A percentile compares a stretch with the other conserved stretches of the same genome.
Evolutionary conservation across 2,797 vertebrate species (phyloP).

Genomic region (Falco concolor): DNA sequence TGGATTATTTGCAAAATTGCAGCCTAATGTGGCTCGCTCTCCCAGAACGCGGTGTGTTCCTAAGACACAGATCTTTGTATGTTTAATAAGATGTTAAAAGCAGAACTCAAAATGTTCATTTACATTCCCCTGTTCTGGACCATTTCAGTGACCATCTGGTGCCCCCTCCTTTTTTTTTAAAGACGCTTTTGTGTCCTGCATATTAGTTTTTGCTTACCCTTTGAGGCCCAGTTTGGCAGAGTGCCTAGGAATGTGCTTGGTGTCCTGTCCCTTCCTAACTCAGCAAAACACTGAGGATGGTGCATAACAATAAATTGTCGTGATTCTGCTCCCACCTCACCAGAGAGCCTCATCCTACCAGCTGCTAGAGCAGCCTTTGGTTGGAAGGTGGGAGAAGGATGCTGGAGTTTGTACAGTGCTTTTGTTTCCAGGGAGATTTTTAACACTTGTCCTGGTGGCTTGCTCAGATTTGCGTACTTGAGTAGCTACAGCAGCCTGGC

Average conservation of each 20-base stretch:
- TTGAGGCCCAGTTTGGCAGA: conserved; percentile 29
- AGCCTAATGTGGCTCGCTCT: neutral
- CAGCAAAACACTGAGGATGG: neutral
- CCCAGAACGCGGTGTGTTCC: neutral
- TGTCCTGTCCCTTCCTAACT: conserved; percentile 16
- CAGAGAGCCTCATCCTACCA: neutral
- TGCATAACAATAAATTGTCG: rapidly evolving
- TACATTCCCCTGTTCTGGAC: neutral
- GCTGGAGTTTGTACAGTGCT: neutral
- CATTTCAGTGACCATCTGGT: conserved; percentile 22
- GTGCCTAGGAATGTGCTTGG: conserved; percentile 20
- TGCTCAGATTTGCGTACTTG: neutral
- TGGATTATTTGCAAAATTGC: conserved; percentile 3
- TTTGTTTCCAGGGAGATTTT: neutral
- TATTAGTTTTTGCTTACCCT: neutral
- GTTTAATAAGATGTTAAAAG: conserved; percentile 32
- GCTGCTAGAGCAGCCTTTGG: neutral
- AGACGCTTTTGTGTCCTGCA: neutral
- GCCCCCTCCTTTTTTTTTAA: neutral
- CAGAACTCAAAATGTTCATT: neutral
- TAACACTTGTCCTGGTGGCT: neutral
- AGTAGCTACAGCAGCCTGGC: neutral
- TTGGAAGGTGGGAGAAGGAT: neutral
- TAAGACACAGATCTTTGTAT: neutral
- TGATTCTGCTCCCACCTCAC: neutral